Evolutionary conservation across 2,113 vertebrate species (phyloP), one percentile per base, ranked within the genome.

Genomic region (Oncorhynchus kisutch): DNA sequence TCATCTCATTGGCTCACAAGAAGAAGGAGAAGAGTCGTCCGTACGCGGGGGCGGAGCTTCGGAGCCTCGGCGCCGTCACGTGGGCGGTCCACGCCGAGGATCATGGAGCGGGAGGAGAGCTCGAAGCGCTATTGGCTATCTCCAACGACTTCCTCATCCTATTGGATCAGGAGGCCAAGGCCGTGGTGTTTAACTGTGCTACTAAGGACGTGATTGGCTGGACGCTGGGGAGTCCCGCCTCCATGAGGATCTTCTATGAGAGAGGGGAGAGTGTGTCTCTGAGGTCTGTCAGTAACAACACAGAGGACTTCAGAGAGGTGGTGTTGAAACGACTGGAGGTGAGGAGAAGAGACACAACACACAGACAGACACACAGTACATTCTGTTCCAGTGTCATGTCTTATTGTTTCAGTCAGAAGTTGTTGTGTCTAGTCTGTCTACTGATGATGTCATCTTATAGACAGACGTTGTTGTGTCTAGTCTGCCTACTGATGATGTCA

Each of bases 311-410:
- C 91, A 96, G 97, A 85, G 98, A 99, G 88, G 96, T 99, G 79
- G 93, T 99, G n/a, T n/a, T n/a, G 87, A 97, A 94, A 91, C 95
- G 98, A 71, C 92, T 99, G 67, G 96, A 99, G 96, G 98, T 99
- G 74, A 95, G 96, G 0, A 66, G 39, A 69, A 68, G 49, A 45
- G 16, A n/a, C 72, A 66, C 45, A 75, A 31, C 31, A 31, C 6
- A 34, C 34, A 34, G 0, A 34, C 34, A 2, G 39, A 39, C 39
- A 39, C 8, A 39, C 39, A 39, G 8, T 3, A 4, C 49, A 51
- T 51, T 51, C 49, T 4, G 49, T 16, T 16, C 49, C 2, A 14
- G 49, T 51, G 49, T 51, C 13, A 39, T 39, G 34, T 51, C 14
- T 16, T 51, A 51, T 12, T 51, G 49, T 51, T 51, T 51, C 49